Evolutionary conservation across 2,797 vertebrate genomes (phyloP).

Genomic region (Pelochelys cantorii): DNA sequence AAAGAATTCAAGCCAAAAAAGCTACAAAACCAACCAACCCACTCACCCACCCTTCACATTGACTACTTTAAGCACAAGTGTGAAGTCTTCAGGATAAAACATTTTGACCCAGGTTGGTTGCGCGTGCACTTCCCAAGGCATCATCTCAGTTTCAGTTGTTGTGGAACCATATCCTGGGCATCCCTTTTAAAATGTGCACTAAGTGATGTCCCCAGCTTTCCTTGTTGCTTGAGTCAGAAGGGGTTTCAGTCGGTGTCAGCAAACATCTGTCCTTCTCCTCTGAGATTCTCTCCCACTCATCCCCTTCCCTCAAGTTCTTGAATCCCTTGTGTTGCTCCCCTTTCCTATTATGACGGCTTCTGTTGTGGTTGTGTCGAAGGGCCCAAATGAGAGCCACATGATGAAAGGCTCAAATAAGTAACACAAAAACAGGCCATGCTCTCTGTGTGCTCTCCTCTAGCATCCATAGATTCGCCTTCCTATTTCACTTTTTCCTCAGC

Average conservation of each 20-base stretch:
- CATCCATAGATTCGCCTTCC: background rate
- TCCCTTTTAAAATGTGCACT: background rate
- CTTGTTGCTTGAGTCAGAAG: background rate
- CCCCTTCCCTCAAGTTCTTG: background rate
- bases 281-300: background rate
- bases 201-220: background rate
- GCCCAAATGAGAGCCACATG: too few relatives aligned
- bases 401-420: background rate
- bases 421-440: accelerated
- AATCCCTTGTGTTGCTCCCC: background rate
- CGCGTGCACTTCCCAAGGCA: constrained; percentile 3
- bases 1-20: constrained; percentile 41
- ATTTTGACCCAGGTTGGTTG: constrained; percentile 36
- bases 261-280: background rate
- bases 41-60: background rate
- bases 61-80: constrained; percentile 16
- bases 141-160: background rate
- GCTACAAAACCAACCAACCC: constrained; percentile 38
- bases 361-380: too few relatives aligned
- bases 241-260: background rate
- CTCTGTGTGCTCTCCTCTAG: accelerated
- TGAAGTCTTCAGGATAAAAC: constrained; percentile 18
- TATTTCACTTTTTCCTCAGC: background rate
- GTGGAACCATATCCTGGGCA: background rate
- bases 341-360: accelerated